Base-by-base conservation (phyloP, 1,140 invertebrate genomes). In the Caerostris extrusa region DNA sequence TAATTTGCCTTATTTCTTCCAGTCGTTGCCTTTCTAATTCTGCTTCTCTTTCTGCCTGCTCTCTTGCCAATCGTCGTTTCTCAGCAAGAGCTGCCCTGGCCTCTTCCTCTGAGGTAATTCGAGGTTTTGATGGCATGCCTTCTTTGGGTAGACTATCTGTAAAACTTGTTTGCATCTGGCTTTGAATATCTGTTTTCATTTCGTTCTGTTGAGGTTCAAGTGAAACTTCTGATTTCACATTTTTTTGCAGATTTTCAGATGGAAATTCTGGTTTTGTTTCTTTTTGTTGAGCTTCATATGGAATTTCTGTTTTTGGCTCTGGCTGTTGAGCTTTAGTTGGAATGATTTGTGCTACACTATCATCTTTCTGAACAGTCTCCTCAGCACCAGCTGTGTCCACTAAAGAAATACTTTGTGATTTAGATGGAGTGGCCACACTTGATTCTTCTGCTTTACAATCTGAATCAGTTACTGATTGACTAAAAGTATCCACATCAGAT, bases 51-150 rank as follows among this genome's bases (percentile, higher is more conserved):
- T 98, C 98, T 60, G 98, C 97, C 96, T 98, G 98, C 96, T 98
- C 98, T 57, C 98, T 96, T 57, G 98, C 98, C 77, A 98, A 96
- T 94, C 98, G 96, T 95, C 98, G 96, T 95, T 98, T 97, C 96
- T 98, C 98, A 6, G 98, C 98, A 69, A 99, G 96, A 60, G 98
- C 98, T 56, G 98, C 98, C 96, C 98, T 98, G 19, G 98, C 98
- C 96, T 98, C 97, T 96, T 98, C 98, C 96, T 98, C 98, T 3
- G 98, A 98, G 7, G 97, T 98, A 94, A 98, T 98, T 94, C 97
- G 96, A 17, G 96, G 96, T 93, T 97, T 97, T 2, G 97, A 97
- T 94, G 77, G 60, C 83, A 7, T 34, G 19, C 17, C 34, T 55
- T 64, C 82, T 17, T 64, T 90, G n/a, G 55, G 56, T 50, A 57